Base-by-base conservation (phyloP, 2,113 vertebrate species). In the Poeciliopsis occidentalis region DNA sequence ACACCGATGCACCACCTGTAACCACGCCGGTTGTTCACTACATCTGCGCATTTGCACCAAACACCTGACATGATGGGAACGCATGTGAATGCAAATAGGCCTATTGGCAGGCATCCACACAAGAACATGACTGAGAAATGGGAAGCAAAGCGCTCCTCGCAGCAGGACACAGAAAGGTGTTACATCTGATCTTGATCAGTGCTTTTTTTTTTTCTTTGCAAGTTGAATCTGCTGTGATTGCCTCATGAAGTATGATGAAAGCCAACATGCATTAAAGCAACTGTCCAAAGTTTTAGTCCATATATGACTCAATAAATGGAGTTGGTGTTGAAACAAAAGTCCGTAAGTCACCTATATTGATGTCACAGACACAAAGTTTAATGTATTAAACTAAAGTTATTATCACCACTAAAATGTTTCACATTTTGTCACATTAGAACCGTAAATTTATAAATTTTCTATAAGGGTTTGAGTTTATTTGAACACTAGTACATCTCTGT, bases 191-290 rank as follows among this genome's bases (percentile, higher is more conserved):
- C 79, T 86, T 62, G 60, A 37, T 81, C 13, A 17, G 60, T 13
- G 63, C 57, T 74, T 71, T 27, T 79, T 44, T 31, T 11, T 81
- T 68, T 71, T 73, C 66, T 78, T 73, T 31, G 64, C 27, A 51
- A 39, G 27, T 73, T 17, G 29, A 24, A 15, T 75, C 69, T 67
- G 73, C 80, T 84, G 79, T 63, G 60, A 77, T 87, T 86, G 75
- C 85, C 73, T 91, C 86, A 89, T 32, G 41, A 63, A 61, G 67
- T 15, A 65, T 67, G 32, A 76, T 81, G 68, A 83, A 79, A 84
- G 68, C 67, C 26, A 54, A 70, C 69, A 71, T 27, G 76, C 60
- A 76, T 78, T 68, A 51, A 69, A 71, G 39, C 80, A 47, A 47
- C 17, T 66, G 67, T 67, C 65, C 81, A 66, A 67, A 71, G 26